phyloP scores from a whole-genome alignment of 2,113 vertebrate genomes.

The Osmerus mordax region DNA sequence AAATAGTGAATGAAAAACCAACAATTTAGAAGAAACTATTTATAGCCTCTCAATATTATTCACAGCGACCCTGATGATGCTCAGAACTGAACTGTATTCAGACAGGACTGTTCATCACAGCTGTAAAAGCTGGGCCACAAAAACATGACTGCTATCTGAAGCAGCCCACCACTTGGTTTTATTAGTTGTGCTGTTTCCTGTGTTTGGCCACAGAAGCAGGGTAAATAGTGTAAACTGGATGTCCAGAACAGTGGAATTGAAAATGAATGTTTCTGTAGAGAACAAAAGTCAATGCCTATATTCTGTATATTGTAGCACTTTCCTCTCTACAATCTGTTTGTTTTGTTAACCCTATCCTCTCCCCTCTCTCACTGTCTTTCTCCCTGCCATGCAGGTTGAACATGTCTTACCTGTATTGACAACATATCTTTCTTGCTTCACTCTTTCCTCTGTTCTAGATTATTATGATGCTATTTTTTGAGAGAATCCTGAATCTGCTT shows the following conservation, averaged over 20 bases:
- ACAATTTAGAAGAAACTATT: not conserved
- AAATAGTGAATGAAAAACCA: conserved; percentile 19
- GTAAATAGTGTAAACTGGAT: conserved; percentile 1
- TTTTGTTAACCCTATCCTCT: conserved; percentile 10
- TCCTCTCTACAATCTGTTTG: conserved; percentile 34
- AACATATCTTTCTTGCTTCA: conserved; percentile 41
- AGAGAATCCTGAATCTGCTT: conserved; percentile 27
- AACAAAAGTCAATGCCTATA: conserved; percentile 28
- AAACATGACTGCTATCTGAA: conserved; percentile 24
- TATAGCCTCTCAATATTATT: no score
- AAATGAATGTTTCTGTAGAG: conserved; percentile 54
- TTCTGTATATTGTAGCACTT: conserved; percentile 51
- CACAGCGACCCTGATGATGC: no score
- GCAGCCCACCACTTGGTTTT: conserved; percentile 25
- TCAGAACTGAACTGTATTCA: no score
- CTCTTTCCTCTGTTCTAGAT: conserved; percentile 25
- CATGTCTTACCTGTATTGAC: conserved; percentile 43
- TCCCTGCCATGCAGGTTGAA: conserved; percentile 6
- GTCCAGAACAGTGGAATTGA: conserved; percentile 3
- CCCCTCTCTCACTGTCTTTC: not conserved
- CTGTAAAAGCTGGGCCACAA: not conserved
- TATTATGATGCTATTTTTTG: conserved; percentile 41
- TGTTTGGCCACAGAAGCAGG: conserved; percentile 8
- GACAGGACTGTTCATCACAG: no score
- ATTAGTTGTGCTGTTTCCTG: no score